Evolutionary conservation across 2,113 vertebrate genomes (phyloP), one percentile per base, ranked within the genome.

Genomic region (Macrotus californicus): DNA sequence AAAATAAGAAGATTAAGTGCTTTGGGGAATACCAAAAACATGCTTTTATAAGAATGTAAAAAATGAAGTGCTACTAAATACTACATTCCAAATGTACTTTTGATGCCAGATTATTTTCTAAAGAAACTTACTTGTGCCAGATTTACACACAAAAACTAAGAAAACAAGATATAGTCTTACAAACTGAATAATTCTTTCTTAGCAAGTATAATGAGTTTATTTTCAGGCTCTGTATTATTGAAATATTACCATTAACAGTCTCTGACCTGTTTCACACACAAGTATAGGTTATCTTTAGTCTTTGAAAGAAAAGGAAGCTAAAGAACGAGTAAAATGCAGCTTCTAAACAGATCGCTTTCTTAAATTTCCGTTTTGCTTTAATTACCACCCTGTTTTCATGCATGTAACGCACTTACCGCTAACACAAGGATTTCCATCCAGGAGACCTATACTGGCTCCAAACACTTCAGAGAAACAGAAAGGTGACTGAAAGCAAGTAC

Each of bases 41-140:
- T 97, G 98, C 81, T 97, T 98, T 95, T 72, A 0, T 92, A 98
- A 96, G 94, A 98, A 98, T 97, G 93, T 59, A 87, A 97, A 98
- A 98, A 96, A 97, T 91, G 34, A 48, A 96, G 97, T 97, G 88
- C 81, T 98, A 48, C 81, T 89, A 50, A 97, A 91, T 82, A 91
- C 86, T 54, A 73, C 43, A 41, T 83, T 93, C 72, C 96, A 98
- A 98, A 69, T 29, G 95, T 24, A 93, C n/a, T 50, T 86, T 96
- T 92, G 77, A 94, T 89, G 87, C 46, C 93, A 98, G 70, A 94
- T 94, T 85, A 73, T 89, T n/a, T 91, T 93, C 56, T 54, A 41
- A 48, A 97, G 26, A 82, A 95, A 46, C 13, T 93, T 91, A 39
- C n/a, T 94, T 66, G 54, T 86, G 41, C 79, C 89, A 96, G 13